Evolutionary conservation across 2,888 invertebrate species (phyloP).

Genomic region (Napeogenes inachia): DNA sequence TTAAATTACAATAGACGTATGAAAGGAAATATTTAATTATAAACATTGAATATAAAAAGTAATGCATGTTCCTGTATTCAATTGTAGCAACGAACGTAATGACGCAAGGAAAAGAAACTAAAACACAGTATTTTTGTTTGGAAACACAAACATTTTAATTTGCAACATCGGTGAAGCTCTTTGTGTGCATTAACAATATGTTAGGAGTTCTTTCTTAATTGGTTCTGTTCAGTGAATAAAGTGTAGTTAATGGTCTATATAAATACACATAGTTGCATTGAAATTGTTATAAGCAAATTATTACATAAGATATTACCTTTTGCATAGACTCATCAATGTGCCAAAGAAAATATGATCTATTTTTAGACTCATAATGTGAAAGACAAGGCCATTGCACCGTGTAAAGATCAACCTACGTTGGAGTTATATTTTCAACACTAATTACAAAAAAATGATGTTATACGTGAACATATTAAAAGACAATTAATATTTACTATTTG

Average conservation of each 20-base stretch:
- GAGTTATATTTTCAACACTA: neutral
- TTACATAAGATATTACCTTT: neutral
- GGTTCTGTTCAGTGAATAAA: no score
- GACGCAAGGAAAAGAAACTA: slow-evolving; percentile 21
- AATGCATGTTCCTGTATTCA: neutral
- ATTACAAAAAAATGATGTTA: neutral
- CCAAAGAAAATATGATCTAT: slow-evolving; percentile 26
- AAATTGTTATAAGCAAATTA: neutral
- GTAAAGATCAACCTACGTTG: neutral
- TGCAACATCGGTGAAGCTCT: neutral
- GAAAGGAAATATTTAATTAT: slow-evolving; percentile 3
- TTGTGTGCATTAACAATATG: no score
- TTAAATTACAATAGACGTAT: neutral
- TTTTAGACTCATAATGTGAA: slow-evolving; percentile 26
- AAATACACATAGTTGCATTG: neutral
- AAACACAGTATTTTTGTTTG: slow-evolving; percentile 11
- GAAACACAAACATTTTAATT: slow-evolving; percentile 12
- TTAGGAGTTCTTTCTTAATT: no score
- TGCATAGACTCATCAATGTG: slow-evolving; percentile 13
- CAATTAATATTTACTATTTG: no score
- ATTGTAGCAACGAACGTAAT: slow-evolving; percentile 16
- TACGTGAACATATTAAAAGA: no score
- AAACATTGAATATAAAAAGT: neutral
- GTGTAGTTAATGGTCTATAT: no score
- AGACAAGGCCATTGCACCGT: slow-evolving; percentile 29